These are phyloP conservation scores for Luehdorfia chinensis DNA, from an alignment of 1,140 invertebrate genomes.

Conservation along the genomic window DNA sequence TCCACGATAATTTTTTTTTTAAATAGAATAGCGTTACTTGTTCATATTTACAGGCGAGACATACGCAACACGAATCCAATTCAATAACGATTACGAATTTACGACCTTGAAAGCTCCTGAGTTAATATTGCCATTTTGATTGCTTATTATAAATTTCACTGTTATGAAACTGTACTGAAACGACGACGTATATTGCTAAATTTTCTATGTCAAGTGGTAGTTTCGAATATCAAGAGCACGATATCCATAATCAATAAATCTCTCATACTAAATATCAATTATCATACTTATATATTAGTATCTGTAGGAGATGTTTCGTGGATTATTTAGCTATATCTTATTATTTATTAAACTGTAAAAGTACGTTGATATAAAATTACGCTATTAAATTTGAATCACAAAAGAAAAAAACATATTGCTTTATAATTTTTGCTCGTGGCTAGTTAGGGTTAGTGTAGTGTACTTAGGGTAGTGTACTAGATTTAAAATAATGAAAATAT, in stretches of 20 bases:
- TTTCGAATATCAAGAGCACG: not conserved
- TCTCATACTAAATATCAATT: too few relatives aligned
- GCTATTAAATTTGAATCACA: too few relatives aligned
- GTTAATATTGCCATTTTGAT: slow-evolving; percentile 43
- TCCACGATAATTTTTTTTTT: slow-evolving; percentile 5
- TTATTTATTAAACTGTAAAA: too few relatives aligned
- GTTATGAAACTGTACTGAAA: slow-evolving; percentile 58
- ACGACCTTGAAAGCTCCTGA: slow-evolving; percentile 40
- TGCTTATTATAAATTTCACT: slow-evolving; percentile 55
- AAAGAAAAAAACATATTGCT: too few relatives aligned
- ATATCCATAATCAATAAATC: not conserved
- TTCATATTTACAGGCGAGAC: not conserved
- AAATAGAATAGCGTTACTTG: slow-evolving; percentile 1
- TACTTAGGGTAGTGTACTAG: too few relatives aligned
- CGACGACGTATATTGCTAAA: slow-evolving; percentile 44
- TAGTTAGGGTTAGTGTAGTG: too few relatives aligned
- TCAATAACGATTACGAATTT: slow-evolving; percentile 22
- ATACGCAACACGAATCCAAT: slow-evolving; percentile 19
- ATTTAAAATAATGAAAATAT: too few relatives aligned
- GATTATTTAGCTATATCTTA: too few relatives aligned
- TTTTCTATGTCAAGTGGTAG: slow-evolving; percentile 16
- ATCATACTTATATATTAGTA: too few relatives aligned
- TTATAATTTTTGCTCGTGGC: too few relatives aligned
- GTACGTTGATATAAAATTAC: too few relatives aligned
- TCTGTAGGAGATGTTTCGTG: too few relatives aligned